Percentiles rank a stretch among this genome's conserved stretches.
These are phyloP conservation scores for Agapornis canus DNA, from an alignment of 2,797 vertebrate species.

Conservation along the genomic window DNA sequence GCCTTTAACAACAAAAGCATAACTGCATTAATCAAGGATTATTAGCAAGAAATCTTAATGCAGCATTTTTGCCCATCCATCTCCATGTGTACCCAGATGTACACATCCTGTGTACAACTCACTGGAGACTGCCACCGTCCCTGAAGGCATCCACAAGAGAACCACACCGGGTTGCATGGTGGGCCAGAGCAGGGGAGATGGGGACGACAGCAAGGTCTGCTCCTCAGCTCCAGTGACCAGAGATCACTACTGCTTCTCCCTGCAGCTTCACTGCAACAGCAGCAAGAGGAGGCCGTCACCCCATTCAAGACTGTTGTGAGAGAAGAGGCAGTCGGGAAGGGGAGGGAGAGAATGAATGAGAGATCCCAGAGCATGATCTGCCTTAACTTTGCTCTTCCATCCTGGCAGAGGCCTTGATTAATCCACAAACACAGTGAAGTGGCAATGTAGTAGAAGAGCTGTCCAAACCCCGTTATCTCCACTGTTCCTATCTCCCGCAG, in stretches of 20 bases:
- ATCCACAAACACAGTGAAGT: background rate
- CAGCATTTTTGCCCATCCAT: background rate
- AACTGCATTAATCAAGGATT: background rate
- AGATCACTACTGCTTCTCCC: background rate
- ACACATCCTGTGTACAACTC: background rate
- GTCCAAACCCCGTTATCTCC: background rate
- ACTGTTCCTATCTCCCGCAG: background rate
- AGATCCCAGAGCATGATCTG: background rate
- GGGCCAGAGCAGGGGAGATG: background rate
- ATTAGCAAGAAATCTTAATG: background rate
- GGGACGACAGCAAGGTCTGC: background rate
- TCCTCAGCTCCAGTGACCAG: background rate
- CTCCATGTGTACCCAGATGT: no score
- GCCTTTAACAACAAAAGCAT: background rate
- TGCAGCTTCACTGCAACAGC: background rate
- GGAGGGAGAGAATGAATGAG: background rate
- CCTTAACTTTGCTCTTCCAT: background rate
- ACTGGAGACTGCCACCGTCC: background rate
- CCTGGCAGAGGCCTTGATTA: background rate
- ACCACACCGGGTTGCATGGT: background rate
- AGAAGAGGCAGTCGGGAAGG: background rate
- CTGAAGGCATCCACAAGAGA: accelerated
- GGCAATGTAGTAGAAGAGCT: background rate
- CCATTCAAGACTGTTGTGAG: accelerated
- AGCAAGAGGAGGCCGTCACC: background rate